Evolutionary conservation across 1,140 invertebrate genomes (phyloP).

Genomic region (Drosophila bocqueti): DNA sequence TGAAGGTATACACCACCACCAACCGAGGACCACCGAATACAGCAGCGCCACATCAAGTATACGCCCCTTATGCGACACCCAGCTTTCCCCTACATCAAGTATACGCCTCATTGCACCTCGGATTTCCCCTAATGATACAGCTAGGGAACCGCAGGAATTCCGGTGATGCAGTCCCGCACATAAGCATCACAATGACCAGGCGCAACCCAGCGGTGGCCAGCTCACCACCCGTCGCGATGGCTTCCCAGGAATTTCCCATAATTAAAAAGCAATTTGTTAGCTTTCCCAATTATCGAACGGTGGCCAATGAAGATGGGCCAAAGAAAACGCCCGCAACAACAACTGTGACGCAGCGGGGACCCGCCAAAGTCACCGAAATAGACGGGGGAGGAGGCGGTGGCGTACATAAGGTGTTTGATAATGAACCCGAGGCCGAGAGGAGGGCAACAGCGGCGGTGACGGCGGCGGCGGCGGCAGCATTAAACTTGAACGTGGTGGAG

Average conservation of each 20-base stretch:
- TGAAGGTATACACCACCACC: background rate
- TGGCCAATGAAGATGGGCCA: constrained; percentile 29
- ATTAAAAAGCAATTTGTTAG: constrained; percentile 79
- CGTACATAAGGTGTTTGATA: constrained; percentile 67
- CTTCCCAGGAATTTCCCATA: constrained; percentile 63
- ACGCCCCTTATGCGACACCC: background rate
- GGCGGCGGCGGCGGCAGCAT: constrained; percentile 39
- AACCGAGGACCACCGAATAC: background rate
- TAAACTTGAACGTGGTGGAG: constrained; percentile 76
- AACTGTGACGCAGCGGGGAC: constrained; percentile 69
- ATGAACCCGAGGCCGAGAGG: constrained; percentile 66
- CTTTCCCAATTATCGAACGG: constrained; percentile 62
- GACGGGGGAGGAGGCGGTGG: constrained; percentile 21
- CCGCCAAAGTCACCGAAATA: constrained; percentile 63
- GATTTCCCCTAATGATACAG: constrained; percentile 24
- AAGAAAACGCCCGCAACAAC: constrained; percentile 31
- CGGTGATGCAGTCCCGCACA: constrained; percentile 13
- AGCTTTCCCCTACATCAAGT: constrained; percentile 33
- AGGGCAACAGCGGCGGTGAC: constrained; percentile 2
- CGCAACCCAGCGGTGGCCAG: constrained; percentile 15
- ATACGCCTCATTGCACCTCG: constrained; percentile 15
- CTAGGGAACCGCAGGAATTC: constrained; percentile 17
- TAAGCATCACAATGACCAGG: constrained; percentile 41
- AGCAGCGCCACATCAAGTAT: constrained; percentile 14
- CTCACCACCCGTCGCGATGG: constrained; percentile 8